Evolutionary conservation across 2,888 invertebrate genomes (phyloP).

Genomic region (Ernsta delagoae): DNA sequence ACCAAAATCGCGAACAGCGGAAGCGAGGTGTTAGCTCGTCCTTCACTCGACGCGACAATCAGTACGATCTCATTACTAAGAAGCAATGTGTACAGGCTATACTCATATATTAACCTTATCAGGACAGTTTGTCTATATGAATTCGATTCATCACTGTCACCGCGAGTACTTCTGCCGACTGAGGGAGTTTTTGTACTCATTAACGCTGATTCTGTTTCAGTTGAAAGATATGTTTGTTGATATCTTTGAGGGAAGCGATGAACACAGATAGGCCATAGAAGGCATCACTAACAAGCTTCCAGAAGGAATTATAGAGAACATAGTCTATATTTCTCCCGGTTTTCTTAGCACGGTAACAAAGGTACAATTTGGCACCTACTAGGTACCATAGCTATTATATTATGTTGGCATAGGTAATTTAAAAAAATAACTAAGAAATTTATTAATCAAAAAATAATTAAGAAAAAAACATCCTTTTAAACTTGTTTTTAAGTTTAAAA

Average conservation of each 20-base stretch:
- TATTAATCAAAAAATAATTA: too few relatives aligned
- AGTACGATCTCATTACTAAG: conserved; percentile 62
- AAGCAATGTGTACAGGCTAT: conserved; percentile 61
- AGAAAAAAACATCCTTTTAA: too few relatives aligned
- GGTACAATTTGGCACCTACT: too few relatives aligned
- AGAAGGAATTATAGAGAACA: too few relatives aligned
- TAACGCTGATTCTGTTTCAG: conserved; percentile 10
- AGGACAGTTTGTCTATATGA: conserved; percentile 72
- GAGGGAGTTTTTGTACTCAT: conserved; percentile 30
- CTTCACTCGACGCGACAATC: conserved; percentile 52
- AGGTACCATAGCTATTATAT: too few relatives aligned
- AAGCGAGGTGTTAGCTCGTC: conserved; percentile 42
- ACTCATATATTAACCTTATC: conserved; percentile 75
- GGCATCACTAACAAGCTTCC: background rate
- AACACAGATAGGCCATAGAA: background rate
- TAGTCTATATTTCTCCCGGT: too few relatives aligned
- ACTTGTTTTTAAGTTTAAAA: too few relatives aligned
- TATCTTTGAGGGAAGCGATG: conserved; percentile 1
- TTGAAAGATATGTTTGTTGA: background rate
- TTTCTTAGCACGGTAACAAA: too few relatives aligned
- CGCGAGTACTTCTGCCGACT: conserved; percentile 44
- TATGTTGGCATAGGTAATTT: too few relatives aligned
- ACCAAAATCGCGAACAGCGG: conserved; percentile 25
- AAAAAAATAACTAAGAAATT: too few relatives aligned
- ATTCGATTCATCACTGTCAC: conserved; percentile 77